Base-by-base conservation (phyloP, 2,113 vertebrate genomes). In the Echinops telfairi region DNA sequence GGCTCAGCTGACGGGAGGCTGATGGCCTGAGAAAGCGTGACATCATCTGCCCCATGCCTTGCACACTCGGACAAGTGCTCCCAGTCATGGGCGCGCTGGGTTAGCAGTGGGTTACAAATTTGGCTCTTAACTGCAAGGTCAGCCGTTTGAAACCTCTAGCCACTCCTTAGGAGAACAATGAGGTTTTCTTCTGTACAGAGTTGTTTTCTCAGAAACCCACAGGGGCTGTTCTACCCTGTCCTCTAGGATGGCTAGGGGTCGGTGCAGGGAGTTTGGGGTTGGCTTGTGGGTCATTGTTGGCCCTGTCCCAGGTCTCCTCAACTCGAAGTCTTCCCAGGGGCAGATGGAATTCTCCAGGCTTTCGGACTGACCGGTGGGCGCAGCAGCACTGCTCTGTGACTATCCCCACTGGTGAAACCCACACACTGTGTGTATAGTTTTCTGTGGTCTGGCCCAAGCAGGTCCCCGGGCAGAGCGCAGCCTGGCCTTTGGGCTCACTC, bases 1-100 rank as follows among this genome's bases (percentile, higher is more conserved):
- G 93, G 86, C 62, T 80, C 62, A 90, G 43, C 31, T 38, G 40
- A 89, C 89, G 78, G 81, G 92, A 95, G 94, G 95, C 89, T 93
- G 22, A 27, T 75, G 86, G 92, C 85, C 94, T 90, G 79, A 91
- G 92, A 88, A 88, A 83, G 27, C 79, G 62, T 62, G 0, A 3
- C 0, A 10, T n/a, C 14, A 22, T 88, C 60, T 86, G 95, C 85
- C 88, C 90, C 79, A 15, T 84, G 66, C 75, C 20, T 40, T 33
- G 16, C 83, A 66, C 94, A 89, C n/a, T 20, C 47, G n/a, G 31
- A 83, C 89, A 66, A 58, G 58, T 80, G 90, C 93, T 88, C 77
- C 64, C 33, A 25, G n/a, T 9, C 47, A 53, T 2, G 47, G 47
- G 9, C 5, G 47, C 47, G 1, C 9, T 53, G 47, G 47, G 47